Percentiles rank a stretch among this genome's conserved stretches.
These are phyloP conservation scores for Mesorhabditis spiculigera DNA, from an alignment of 2,888 invertebrate genomes.

Conservation along the genomic window DNA sequence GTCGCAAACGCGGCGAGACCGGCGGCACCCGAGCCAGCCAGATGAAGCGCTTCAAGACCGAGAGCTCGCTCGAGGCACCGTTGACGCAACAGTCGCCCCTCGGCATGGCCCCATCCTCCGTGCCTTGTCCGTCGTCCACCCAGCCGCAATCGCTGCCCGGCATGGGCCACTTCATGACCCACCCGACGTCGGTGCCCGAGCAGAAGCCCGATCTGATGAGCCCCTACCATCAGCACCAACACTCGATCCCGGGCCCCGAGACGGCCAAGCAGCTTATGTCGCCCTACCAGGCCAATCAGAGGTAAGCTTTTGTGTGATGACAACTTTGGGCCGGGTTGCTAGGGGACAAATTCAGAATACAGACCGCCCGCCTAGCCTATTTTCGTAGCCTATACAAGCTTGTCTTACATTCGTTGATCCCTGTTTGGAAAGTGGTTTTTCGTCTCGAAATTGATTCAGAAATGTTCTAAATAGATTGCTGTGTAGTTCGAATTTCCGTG, in stretches of 20 bases:
- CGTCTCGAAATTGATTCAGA: too few species aligned
- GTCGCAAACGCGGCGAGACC: neutral
- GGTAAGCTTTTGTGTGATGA: neutral
- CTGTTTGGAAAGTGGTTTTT: too few species aligned
- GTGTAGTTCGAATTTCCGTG: too few species aligned
- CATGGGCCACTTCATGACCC: neutral
- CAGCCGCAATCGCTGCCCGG: neutral
- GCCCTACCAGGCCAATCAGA: too few species aligned
- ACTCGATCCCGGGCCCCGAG: too few species aligned
- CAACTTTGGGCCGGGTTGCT: neutral
- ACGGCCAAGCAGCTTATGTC: too few species aligned
- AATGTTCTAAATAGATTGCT: too few species aligned
- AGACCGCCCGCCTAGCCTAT: too few species aligned
- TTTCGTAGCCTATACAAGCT: too few species aligned
- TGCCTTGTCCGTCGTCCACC: neutral
- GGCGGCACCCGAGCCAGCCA: neutral
- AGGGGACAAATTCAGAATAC: too few species aligned
- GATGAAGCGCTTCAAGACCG: slow-evolving; percentile 6
- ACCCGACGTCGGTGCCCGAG: neutral
- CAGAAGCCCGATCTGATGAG: neutral
- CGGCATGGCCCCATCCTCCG: neutral
- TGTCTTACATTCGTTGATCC: too few species aligned
- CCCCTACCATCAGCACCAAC: neutral
- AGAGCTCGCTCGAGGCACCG: neutral
- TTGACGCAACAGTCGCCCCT: neutral